Evolutionary conservation across 1,140 invertebrate genomes (phyloP).

Genomic region (Zaprionus ornatus): DNA sequence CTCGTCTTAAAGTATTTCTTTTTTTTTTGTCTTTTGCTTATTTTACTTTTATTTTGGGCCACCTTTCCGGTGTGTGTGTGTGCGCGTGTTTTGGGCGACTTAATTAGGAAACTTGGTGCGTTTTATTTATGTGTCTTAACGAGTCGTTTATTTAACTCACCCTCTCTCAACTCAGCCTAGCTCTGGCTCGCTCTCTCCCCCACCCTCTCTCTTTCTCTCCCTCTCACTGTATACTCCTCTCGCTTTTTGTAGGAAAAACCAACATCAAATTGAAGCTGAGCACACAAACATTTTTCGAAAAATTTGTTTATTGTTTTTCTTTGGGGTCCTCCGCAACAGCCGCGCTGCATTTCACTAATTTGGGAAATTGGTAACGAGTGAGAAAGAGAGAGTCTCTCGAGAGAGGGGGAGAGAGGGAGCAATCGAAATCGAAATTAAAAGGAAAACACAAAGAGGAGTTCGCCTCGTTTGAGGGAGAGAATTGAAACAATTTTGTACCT

Average conservation of each 20-base stretch:
- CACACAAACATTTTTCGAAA: constrained; percentile 58
- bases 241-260: constrained; percentile 14
- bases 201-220: background rate
- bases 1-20: constrained; percentile 16
- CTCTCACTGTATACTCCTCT: too few species aligned
- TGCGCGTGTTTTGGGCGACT: constrained; percentile 57
- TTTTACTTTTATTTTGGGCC: constrained; percentile 54
- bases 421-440: constrained; percentile 37
- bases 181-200: background rate
- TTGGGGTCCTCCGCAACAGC: constrained; percentile 50
- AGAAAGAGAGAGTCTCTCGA: constrained; percentile 27
- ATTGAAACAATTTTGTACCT: constrained; percentile 72
- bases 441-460: constrained; percentile 19
- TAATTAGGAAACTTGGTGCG: constrained; percentile 77
- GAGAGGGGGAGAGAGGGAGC: constrained; percentile 29
- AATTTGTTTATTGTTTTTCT: constrained; percentile 80
- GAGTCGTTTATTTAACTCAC: constrained; percentile 77
- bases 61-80: constrained; percentile 30
- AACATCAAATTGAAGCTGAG: constrained; percentile 59
- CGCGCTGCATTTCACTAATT: constrained; percentile 47
- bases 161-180: constrained; percentile 28
- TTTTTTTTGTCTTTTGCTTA: constrained; percentile 29
- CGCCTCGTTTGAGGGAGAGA: constrained; percentile 28
- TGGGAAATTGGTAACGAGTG: constrained; percentile 21
- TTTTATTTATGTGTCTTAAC: constrained; percentile 81